Evolutionary conservation across 2,797 vertebrate species (phyloP), one percentile per base, ranked within the genome.

Genomic region (Eulemur coronatus): DNA sequence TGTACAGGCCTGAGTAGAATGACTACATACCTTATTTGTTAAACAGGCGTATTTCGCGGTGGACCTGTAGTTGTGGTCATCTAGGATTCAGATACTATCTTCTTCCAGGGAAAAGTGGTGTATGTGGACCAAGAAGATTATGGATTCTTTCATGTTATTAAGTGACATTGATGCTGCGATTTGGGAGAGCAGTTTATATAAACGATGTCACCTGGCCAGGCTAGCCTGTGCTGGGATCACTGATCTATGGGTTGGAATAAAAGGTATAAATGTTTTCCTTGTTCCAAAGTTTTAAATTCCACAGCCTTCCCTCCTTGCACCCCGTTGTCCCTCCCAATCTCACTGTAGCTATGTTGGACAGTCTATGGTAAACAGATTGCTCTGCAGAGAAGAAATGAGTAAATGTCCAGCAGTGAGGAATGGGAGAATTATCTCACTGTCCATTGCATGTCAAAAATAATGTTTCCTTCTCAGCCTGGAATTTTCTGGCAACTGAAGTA

Each of bases 191-290:
- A 96, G 2, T 92, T 96, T 88, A 15, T 70, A 90, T 81, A 78
- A 90, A 97, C 43, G 26, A 46, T 81, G 52, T 50, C 20, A 28
- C 43, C 75, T 97, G 95, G 67, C 90, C 92, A 97, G 75, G 82
- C 33, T 41, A 35, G 35, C 84, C 50, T 26, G 52, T 17, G 7
- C 8, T 94, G 70, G 50, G 59, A 88, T 0, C 1, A 76, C 24
- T 43, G 24, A 94, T 63, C 61, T 70, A 55, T 70, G 50, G 52
- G 38, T 48, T 57, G 26, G 12, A 48, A 55, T 84, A 93, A 52
- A 96, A 72, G 20, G 75, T 6, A 85, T 72, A 0, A 41, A 3
- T 46, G 14, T 70, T 79, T 79, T 84, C 9, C 26, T 73, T 75
- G 41, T 95, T 59, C 5, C 28, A 33, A 65, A 11, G 24, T 61